Evolutionary conservation across 2,797 vertebrate species (phyloP), one percentile per base, ranked within the genome.

Genomic region (Helicolenus hilgendorfi): DNA sequence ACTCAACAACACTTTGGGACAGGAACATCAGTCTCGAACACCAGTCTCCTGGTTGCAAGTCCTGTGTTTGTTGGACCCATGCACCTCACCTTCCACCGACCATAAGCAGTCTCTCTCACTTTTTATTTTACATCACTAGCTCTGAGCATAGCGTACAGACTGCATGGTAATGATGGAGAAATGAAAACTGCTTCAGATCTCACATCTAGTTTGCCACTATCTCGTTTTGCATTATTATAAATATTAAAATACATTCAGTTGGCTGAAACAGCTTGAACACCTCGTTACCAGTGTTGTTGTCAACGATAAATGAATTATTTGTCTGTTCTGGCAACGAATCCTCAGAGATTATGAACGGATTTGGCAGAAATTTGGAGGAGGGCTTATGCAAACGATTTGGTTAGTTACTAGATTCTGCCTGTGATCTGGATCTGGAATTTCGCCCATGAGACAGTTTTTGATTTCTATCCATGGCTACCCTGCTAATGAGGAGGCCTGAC

Each of bases 401-500:
- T 24, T 41, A 36, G 24, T 75, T 7, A 4, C 45, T 60, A 20
- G 31, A 58, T 58, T 22, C 64, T 70, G 22, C 11, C 22, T 55
- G n/a, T 81, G 14, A 83, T 79, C 31, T 20, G 22, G 26, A 55
- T 59, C 11, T 82, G 72, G 15, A 68, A 45, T 36, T 70, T 36
- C 1, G 4, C 55, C 31, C 7, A 26, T 59, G 9, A 68, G 67
- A 45, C 33, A 20, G 41, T 60, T 69, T 38, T 59, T 29, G 26
- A 35, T 62, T 81, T 65, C 67, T 20, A 15, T 38, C 2, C 6
- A 9, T 56, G 24, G 2, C 31, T 36, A 1, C 49, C 77, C 27
- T 68, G n/a, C 9, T 58, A 13, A 73, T 45, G 29, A 68, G 15
- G 14, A 77, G 22, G 11, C 31, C 15, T 6, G 62, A 27, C 35